Conservation (phyloP, 1,140 invertebrate genomes). For the Helicoverpa armigera region DNA sequence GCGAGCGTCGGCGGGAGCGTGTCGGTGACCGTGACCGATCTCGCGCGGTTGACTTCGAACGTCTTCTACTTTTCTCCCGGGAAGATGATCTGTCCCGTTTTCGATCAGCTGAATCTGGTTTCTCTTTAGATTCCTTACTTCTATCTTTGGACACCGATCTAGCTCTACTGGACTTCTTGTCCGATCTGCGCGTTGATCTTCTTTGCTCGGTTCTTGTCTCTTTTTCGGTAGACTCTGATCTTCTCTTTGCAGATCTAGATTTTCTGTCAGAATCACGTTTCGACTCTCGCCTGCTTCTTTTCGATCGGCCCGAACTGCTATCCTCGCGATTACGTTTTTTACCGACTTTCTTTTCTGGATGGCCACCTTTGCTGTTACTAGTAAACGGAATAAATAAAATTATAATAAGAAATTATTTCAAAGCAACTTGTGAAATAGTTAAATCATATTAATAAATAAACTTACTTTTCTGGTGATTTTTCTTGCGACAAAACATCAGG, state of each 20-base stretch:
- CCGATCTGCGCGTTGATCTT: constrained; percentile 63
- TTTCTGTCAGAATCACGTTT: constrained; percentile 72
- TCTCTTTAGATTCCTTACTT: constrained; percentile 72
- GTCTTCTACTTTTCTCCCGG: constrained; percentile 67
- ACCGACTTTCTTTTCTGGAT: constrained; percentile 69
- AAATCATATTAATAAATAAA: constrained; percentile 23
- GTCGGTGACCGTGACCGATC: constrained; percentile 63
- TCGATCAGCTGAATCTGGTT: constrained; percentile 65
- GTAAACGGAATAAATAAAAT: constrained; percentile 11
- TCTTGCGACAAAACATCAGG: constrained; percentile 70
- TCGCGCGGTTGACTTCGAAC: constrained; percentile 64
- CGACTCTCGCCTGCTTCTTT: constrained; percentile 67
- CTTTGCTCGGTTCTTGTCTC: constrained; percentile 59
- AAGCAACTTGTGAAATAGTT: neutral
- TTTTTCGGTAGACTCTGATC: constrained; percentile 68
- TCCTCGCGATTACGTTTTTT: constrained; percentile 72
- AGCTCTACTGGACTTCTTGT: constrained; percentile 65
- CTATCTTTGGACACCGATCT: constrained; percentile 72
- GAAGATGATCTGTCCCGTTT: constrained; percentile 71
- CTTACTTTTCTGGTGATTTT: constrained; percentile 69
- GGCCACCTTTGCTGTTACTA: constrained; percentile 63
- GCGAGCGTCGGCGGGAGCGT: constrained; percentile 57
- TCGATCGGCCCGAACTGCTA: constrained; percentile 64
- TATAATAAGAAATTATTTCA: neutral
- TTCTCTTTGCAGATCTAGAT: constrained; percentile 71